These are phyloP conservation scores for Triplophysa dalaica DNA, from an alignment of 2,113 vertebrate genomes.

Conservation along the genomic window DNA sequence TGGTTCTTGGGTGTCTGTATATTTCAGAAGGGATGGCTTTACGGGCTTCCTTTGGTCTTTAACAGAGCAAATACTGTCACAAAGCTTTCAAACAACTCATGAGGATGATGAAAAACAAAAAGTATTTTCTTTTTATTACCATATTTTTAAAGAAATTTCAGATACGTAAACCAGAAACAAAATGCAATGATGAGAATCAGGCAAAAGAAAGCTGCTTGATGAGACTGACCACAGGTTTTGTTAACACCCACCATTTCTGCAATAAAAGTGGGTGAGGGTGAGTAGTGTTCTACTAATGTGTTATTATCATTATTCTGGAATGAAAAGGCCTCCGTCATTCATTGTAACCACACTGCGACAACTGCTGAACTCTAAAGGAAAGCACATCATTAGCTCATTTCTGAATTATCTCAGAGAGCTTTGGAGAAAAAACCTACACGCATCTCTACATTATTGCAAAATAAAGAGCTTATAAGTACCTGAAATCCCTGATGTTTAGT, in stretches of 20 bases:
- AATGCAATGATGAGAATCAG: not conserved
- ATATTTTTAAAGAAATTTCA: not conserved
- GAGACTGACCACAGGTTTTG: not conserved
- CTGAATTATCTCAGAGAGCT: not conserved
- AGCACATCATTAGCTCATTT: constrained; percentile 3
- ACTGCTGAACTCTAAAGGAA: not conserved
- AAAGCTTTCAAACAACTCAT: no score
- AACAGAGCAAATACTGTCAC: no score
- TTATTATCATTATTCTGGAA: constrained; percentile 3
- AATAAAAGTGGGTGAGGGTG: not conserved
- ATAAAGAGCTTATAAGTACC: not conserved
- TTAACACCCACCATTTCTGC: constrained; percentile 3
- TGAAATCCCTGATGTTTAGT: not conserved
- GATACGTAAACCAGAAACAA: not conserved
- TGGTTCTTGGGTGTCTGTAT: no score
- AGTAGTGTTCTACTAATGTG: not conserved
- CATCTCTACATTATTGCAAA: not conserved
- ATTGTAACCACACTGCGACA: not conserved
- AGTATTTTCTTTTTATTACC: no score
- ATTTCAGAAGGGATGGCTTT: no score
- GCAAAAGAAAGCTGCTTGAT: not conserved
- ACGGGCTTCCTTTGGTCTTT: no score
- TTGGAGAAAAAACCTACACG: not conserved
- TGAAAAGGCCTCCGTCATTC: not conserved
- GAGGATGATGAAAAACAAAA: no score